These are phyloP conservation scores for Agrotis clavis DNA, from an alignment of 2,888 invertebrate genomes.

Conservation along the genomic window DNA sequence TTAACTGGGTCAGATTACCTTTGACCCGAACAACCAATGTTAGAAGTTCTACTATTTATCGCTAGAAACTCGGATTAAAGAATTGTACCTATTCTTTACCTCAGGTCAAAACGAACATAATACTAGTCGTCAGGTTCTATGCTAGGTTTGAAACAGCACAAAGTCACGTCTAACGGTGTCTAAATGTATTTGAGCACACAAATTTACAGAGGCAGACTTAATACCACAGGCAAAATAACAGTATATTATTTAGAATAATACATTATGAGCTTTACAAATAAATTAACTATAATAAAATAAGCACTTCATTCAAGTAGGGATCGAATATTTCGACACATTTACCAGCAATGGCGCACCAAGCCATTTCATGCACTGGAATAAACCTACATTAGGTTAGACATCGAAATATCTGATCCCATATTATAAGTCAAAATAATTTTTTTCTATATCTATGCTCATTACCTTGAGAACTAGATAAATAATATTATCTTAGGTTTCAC, in stretches of 20 bases:
- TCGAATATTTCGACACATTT: not conserved
- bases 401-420: not conserved
- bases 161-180: not conserved
- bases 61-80: too few relatives aligned
- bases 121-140: too few relatives aligned
- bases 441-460: too few relatives aligned
- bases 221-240: too few relatives aligned
- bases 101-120: too few relatives aligned
- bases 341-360: too few relatives aligned
- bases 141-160: not conserved
- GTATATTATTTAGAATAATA: slow-evolving; percentile 1
- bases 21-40: too few relatives aligned
- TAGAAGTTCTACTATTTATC: too few relatives aligned
- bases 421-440: not conserved
- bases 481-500: slow-evolving; percentile 19
- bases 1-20: too few relatives aligned
- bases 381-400: too few relatives aligned
- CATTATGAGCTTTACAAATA: not conserved
- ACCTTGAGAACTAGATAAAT: slow-evolving; percentile 12
- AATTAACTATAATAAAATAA: slow-evolving; percentile 11
- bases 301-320: slow-evolving; percentile 2
- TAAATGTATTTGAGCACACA: not conserved
- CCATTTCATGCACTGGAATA: too few relatives aligned
- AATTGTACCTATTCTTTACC: too few relatives aligned
- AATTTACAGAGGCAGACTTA: not conserved